phyloP scores from a whole-genome alignment of 2,888 invertebrate species.

The Meghimatium bilineatum region DNA sequence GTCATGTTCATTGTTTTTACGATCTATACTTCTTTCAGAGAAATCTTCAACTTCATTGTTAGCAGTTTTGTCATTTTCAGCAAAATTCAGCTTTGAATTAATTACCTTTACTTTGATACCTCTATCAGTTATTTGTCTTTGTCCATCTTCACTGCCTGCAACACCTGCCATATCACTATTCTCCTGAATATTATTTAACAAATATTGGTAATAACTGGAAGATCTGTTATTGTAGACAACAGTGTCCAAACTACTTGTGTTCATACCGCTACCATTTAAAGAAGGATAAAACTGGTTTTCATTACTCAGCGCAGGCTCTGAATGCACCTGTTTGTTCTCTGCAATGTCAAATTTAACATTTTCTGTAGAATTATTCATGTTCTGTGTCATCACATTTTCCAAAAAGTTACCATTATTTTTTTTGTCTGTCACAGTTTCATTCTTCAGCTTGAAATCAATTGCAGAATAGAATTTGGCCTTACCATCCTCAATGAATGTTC shows the following conservation, averaged over 20 bases:
- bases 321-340: not conserved
- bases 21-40: not conserved
- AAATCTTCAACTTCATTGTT: too few relatives aligned
- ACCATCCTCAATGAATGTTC: not conserved
- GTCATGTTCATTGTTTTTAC: not conserved
- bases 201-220: not conserved
- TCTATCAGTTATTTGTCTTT: not conserved
- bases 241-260: not conserved
- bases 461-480: not conserved
- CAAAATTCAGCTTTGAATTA: not conserved
- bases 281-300: not conserved
- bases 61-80: not conserved
- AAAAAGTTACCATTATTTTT: not conserved
- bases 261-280: too few relatives aligned
- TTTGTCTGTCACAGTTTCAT: not conserved
- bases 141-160: not conserved
- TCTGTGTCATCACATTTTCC: not conserved
- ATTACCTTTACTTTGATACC: not conserved
- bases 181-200: not conserved
- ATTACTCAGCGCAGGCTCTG: not conserved
- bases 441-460: not conserved
- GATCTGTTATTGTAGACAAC: not conserved
- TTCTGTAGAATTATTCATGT: not conserved
- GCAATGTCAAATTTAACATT: not conserved
- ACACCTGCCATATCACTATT: not conserved